Evolutionary conservation across 1,140 invertebrate genomes (phyloP).

Genomic region (Nomia melanderi): DNA sequence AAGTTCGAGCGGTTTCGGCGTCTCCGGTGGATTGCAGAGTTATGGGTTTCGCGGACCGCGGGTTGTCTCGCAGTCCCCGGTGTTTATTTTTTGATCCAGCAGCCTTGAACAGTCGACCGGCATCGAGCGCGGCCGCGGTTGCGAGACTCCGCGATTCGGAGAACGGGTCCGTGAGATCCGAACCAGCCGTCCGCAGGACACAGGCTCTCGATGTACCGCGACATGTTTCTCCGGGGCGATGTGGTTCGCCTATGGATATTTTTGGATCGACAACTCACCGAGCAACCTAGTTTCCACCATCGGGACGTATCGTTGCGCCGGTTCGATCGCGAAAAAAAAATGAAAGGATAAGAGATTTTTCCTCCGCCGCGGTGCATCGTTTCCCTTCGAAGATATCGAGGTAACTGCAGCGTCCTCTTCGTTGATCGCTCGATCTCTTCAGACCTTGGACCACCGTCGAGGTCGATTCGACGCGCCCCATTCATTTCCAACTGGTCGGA

Average conservation of each 20-base stretch:
- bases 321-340: slow-evolving; percentile 13
- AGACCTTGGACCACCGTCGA: not conserved
- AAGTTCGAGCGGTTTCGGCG: not conserved
- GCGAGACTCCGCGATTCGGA: not conserved
- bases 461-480: not conserved
- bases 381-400: too few species aligned
- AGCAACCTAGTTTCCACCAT: slow-evolving; percentile 60
- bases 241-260: slow-evolving; percentile 46
- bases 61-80: not conserved
- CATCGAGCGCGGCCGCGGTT: not conserved
- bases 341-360: too few species aligned
- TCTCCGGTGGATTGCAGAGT: not conserved
- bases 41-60: not conserved
- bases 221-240: slow-evolving; percentile 36
- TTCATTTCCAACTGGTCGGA: not conserved
- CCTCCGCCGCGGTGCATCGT: too few species aligned
- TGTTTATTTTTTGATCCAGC: slow-evolving; percentile 38
- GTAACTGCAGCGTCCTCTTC: too few species aligned
- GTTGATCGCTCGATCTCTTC: not conserved
- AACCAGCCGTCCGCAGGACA: not conserved
- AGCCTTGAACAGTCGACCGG: slow-evolving; percentile 20
- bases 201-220: slow-evolving; percentile 32
- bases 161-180: not conserved
- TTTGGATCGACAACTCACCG: slow-evolving; percentile 54
- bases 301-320: slow-evolving; percentile 39